Evolutionary conservation across 2,113 vertebrate genomes (phyloP).

Genomic region (Saimiri boliviensis): DNA sequence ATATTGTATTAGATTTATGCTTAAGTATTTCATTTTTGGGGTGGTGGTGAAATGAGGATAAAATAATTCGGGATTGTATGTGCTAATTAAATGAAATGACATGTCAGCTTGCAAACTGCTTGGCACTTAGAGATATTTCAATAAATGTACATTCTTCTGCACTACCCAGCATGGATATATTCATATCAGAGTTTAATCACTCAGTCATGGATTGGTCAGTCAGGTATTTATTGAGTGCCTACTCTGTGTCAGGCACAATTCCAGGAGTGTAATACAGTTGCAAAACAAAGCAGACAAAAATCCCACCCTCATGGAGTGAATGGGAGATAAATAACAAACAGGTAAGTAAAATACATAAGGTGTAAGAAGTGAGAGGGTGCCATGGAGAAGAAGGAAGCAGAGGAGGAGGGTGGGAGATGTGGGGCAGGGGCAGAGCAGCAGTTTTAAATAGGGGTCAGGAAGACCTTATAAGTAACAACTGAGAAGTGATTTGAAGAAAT

Average conservation of each 20-base stretch:
- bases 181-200: not conserved
- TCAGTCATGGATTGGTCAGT: not conserved
- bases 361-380: not conserved
- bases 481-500: not conserved
- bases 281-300: not conserved
- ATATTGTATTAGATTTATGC: not conserved
- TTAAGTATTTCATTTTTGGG: not conserved
- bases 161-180: not conserved
- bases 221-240: not conserved
- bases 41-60: not conserved
- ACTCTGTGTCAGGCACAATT: not conserved
- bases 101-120: slow-evolving; percentile 15
- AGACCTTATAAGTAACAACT: not conserved
- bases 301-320: not conserved
- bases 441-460: not conserved
- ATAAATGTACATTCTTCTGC: not conserved
- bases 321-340: not conserved
- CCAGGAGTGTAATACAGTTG: not conserved
- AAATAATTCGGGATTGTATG: not conserved
- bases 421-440: no score
- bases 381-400: not conserved
- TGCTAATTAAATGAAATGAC: not conserved
- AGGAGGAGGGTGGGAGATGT: not conserved
- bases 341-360: not conserved
- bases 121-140: not conserved